phyloP scores from a whole-genome alignment of 2,797 vertebrate species.

The Myotis daubentonii region DNA sequence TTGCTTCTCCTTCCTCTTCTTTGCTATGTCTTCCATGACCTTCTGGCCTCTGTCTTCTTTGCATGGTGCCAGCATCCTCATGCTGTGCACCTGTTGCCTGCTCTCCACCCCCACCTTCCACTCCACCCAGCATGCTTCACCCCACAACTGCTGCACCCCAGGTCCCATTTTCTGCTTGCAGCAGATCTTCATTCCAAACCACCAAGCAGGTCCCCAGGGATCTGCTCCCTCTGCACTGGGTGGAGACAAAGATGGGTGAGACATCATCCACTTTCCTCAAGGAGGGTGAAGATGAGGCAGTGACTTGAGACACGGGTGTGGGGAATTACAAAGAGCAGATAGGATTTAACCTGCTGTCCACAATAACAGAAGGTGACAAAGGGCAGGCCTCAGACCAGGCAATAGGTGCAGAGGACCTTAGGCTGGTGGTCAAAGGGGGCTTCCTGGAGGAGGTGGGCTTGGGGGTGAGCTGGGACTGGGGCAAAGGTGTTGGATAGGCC shows the following conservation, averaged over 20 bases:
- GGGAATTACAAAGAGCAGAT: background rate
- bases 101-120: rapidly evolving
- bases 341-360: background rate
- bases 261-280: background rate
- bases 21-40: background rate
- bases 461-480: background rate
- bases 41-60: background rate
- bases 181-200: background rate
- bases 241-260: background rate
- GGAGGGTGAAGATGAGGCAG: background rate
- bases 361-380: background rate
- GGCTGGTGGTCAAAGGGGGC: background rate
- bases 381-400: background rate
- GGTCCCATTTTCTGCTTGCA: background rate
- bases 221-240: background rate
- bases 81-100: background rate
- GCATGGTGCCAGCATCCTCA: background rate
- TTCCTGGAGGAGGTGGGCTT: background rate
- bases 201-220: background rate
- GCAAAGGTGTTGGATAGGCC: rapidly evolving
- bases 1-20: background rate
- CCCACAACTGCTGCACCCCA: no score
- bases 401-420: background rate
- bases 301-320: background rate
- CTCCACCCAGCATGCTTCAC: background rate